Evolutionary conservation across 2,888 invertebrate species (phyloP).

Genomic region (Anaspis maculata): DNA sequence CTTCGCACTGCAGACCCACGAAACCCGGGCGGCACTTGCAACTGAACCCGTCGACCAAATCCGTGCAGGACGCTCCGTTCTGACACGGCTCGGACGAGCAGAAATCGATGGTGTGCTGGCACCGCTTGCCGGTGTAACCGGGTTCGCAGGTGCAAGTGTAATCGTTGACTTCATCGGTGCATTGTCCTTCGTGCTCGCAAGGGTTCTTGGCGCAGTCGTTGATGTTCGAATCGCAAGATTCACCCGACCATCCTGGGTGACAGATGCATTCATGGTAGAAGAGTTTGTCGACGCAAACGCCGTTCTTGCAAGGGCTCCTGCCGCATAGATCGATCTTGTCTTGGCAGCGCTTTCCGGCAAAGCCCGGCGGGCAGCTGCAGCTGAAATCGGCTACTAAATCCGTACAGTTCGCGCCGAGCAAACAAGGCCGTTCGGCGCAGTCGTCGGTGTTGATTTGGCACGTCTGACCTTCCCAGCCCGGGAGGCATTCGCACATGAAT

Average conservation of each 20-base stretch:
- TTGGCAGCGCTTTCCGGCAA: slow-evolving; percentile 92
- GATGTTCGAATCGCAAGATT: slow-evolving; percentile 80
- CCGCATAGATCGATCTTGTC: slow-evolving; percentile 89
- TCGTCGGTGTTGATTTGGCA: slow-evolving; percentile 93
- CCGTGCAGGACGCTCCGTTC: slow-evolving; percentile 82
- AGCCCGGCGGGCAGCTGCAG: slow-evolving; percentile 90
- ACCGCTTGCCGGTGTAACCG: slow-evolving; percentile 89
- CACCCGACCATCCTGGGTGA: slow-evolving; percentile 84
- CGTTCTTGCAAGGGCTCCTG: slow-evolving; percentile 85
- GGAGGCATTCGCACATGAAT: slow-evolving; percentile 89
- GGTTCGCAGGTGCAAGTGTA: slow-evolving; percentile 84
- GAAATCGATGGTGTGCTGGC: slow-evolving; percentile 89
- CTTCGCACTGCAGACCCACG: slow-evolving; percentile 88
- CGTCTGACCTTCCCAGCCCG: slow-evolving; percentile 95
- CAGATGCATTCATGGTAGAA: slow-evolving; percentile 85
- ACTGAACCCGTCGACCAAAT: slow-evolving; percentile 80
- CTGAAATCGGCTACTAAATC: slow-evolving; percentile 91
- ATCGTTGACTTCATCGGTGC: slow-evolving; percentile 78
- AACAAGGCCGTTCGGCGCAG: slow-evolving; percentile 86
- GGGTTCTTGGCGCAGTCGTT: slow-evolving; percentile 86
- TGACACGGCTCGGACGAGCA: slow-evolving; percentile 86
- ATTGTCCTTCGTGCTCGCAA: slow-evolving; percentile 88
- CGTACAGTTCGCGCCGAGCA: slow-evolving; percentile 84
- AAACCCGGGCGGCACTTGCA: slow-evolving; percentile 92
- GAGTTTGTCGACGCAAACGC: slow-evolving; percentile 83